These are phyloP conservation scores for Myopa tessellatipennis DNA, from an alignment of 2,888 invertebrate species.

Conservation along the genomic window DNA sequence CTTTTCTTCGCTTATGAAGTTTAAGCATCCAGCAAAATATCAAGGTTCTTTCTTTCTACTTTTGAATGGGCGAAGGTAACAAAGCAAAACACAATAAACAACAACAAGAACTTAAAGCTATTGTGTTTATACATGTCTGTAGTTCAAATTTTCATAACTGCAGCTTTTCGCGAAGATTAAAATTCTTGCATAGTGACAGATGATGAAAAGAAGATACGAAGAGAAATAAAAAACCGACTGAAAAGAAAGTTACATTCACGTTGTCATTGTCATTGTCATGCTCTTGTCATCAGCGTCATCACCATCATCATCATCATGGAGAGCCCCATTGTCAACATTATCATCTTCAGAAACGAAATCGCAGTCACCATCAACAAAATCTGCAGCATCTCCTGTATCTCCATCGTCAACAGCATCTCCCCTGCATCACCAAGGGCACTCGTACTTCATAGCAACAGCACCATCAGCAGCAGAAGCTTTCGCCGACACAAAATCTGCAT, in stretches of 20 bases:
- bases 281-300: constrained; percentile 13
- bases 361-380: not conserved
- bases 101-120: too few relatives aligned
- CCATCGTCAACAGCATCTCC: not conserved
- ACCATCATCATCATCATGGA: not conserved
- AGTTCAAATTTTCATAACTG: not conserved
- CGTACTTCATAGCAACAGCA: not conserved
- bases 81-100: too few relatives aligned
- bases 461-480: not conserved
- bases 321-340: not conserved
- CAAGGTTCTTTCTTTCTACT: too few relatives aligned
- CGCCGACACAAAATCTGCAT: constrained; percentile 28
- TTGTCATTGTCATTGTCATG: constrained; percentile 32
- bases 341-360: not conserved
- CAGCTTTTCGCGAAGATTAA: constrained; percentile 2
- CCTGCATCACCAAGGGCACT: not conserved
- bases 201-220: not conserved
- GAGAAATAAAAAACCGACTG: not conserved
- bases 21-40: too few relatives aligned
- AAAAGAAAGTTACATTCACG: not conserved
- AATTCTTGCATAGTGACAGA: constrained; percentile 3
- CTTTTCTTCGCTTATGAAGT: too few relatives aligned
- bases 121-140: too few relatives aligned
- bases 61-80: too few relatives aligned
- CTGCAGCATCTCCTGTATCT: not conserved